Percentiles rank a stretch among this genome's conserved stretches.
Conservation (phyloP, 2,888 invertebrate species). For the Dione juno region DNA sequence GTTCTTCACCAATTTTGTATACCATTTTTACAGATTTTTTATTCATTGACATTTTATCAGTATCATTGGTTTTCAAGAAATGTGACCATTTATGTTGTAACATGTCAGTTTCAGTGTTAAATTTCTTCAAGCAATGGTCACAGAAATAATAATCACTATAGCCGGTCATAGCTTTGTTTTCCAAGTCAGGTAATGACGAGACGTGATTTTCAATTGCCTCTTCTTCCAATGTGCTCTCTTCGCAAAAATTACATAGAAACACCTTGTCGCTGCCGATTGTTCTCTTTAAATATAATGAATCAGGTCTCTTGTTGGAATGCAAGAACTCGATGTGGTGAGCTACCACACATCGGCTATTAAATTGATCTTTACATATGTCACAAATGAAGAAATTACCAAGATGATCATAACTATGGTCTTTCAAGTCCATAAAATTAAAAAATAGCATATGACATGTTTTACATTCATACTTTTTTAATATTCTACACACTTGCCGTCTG, state of each 20-base stretch:
- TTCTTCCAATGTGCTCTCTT: constrained; percentile 61
- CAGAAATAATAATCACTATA: constrained; percentile 71
- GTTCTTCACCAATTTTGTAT: constrained; percentile 56
- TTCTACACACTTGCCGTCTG: constrained; percentile 57
- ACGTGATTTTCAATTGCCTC: constrained; percentile 61
- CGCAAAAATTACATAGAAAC: constrained; percentile 70
- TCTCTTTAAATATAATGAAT: constrained; percentile 55
- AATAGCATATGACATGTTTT: constrained; percentile 59
- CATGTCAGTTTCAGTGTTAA: constrained; percentile 67
- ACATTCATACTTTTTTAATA: constrained; percentile 61
- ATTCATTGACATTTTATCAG: constrained; percentile 46
- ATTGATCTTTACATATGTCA: constrained; percentile 72
- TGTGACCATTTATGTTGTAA: constrained; percentile 74
- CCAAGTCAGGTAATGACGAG: constrained; percentile 61
- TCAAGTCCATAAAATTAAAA: constrained; percentile 67
- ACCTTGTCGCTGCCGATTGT: constrained; percentile 57
- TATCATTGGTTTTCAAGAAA: constrained; percentile 62
- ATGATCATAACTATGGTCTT: constrained; percentile 72
- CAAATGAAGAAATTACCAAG: constrained; percentile 57
- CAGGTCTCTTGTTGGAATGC: constrained; percentile 60
- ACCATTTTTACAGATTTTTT: constrained; percentile 41
- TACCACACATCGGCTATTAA: constrained; percentile 61
- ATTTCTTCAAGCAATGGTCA: constrained; percentile 67
- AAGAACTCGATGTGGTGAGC: constrained; percentile 66
- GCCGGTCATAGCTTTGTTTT: constrained; percentile 63